Evolutionary conservation across 2,113 vertebrate species (phyloP), one percentile per base, ranked within the genome.

Genomic region (Colistium nudipinnis): DNA sequence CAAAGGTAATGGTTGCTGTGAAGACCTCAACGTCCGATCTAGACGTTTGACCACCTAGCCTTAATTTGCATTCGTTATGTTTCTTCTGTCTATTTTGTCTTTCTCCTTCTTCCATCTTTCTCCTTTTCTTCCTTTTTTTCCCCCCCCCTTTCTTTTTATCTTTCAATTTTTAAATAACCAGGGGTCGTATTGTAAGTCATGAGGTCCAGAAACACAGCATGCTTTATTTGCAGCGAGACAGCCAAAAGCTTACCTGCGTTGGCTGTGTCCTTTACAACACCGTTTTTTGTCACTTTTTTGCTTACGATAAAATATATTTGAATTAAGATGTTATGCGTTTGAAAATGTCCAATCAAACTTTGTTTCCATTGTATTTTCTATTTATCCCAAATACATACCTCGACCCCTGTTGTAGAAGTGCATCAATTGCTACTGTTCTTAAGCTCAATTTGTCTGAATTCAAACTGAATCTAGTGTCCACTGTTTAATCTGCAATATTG

Each of bases 1-100:
- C 90, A 92, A 92, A 93, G 93, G 91, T 92, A 92, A 92, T 89
- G 87, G 91, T 92, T 92, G 89, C 90, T 90, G 91, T 92, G 84
- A 91, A 91, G 90, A 89, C 87, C 87, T 90, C 88, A 82, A 90
- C 82, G 81, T 90, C 83, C 76, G 89, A 91, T 88, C 85, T 90
- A 89, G 87, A 87, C 85, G 70, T 90, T 92, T 87, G 88, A 88
- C 82, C 87, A 90, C 83, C 62, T 82, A 82, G 87, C 62, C 72
- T 82, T 90, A 78, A 88, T 87, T 88, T 91, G 57, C 83, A 86
- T 90, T 86, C 85, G 69, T 83, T 87, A 74, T 80, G 71, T 81
- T 85, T 74, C 57, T 77, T 70, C 60, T 87, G 51, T 90, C 28
- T 74, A 67, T 70, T 80, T 70, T 75, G 56, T 78, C 78, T 82